These are phyloP conservation scores for Heliocidaris erythrogramma DNA, from an alignment of 35 echinoderm and acorn worm species.

Conservation along the genomic window DNA sequence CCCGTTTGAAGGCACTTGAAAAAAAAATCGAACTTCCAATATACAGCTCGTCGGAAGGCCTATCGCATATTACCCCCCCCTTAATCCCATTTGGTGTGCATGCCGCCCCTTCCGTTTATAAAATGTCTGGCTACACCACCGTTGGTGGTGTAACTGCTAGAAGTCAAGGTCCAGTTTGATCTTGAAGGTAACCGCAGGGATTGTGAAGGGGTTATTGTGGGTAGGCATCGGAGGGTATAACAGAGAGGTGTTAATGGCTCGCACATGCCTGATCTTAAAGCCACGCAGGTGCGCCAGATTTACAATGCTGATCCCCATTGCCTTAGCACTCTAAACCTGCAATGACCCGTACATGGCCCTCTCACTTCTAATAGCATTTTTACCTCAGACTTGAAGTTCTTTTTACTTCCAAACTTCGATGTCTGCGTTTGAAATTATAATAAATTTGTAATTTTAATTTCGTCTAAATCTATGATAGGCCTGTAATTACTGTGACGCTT, in stretches of 20 bases:
- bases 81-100: too few species aligned
- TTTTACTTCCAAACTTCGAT: too few species aligned
- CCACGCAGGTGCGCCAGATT: not conserved
- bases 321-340: not conserved
- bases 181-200: not conserved
- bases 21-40: too few species aligned
- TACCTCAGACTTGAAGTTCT: too few species aligned
- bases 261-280: not conserved
- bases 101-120: too few species aligned
- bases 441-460: too few species aligned
- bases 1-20: too few species aligned
- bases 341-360: not conserved
- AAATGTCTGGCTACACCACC: not conserved
- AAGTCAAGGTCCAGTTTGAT: not conserved
- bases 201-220: not conserved
- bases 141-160: not conserved
- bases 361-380: not conserved
- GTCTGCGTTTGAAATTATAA: too few species aligned
- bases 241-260: constrained; percentile 8
- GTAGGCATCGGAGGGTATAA: not conserved
- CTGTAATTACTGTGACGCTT: too few species aligned
- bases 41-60: too few species aligned
- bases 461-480: too few species aligned
- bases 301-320: not conserved
- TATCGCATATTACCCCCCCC: too few species aligned